phyloP scores from a whole-genome alignment of 2,113 vertebrate species.

The Corythoichthys haematopterus region DNA sequence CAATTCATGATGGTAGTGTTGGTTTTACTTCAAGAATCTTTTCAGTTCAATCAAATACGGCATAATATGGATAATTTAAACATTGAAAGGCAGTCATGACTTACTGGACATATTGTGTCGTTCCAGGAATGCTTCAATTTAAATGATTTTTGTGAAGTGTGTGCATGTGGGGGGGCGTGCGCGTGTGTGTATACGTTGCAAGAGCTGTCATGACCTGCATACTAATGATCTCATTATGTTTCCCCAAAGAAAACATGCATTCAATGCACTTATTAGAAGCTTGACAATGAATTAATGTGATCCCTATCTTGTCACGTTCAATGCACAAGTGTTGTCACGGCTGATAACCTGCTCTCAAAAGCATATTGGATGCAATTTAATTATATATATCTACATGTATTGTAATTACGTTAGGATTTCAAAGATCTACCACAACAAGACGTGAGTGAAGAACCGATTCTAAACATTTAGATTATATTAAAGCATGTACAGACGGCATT shows the following conservation, averaged over 20 bases:
- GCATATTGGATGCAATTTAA: background rate
- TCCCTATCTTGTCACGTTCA: background rate
- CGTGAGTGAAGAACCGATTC: background rate
- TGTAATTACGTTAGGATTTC: background rate
- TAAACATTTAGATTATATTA: background rate
- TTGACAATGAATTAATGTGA: background rate
- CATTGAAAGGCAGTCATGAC: too few species aligned
- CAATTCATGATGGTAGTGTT: conserved; percentile 1
- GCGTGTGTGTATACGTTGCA: background rate
- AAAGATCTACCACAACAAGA: background rate
- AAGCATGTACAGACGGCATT: background rate
- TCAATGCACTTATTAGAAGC: background rate
- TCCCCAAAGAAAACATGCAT: background rate
- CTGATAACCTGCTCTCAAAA: background rate
- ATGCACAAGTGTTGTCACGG: background rate
- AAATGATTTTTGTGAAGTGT: background rate
- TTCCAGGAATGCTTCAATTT: background rate
- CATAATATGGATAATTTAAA: background rate
- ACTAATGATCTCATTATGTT: background rate
- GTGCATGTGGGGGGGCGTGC: too few species aligned
- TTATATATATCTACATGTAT: too few species aligned
- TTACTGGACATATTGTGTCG: background rate
- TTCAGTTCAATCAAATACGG: background rate
- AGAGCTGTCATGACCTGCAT: background rate
- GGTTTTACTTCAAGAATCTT: background rate